A percentile compares a stretch with the other conserved stretches of the same genome.
These are phyloP conservation scores for Amia ocellicauda DNA, from an alignment of 2,113 vertebrate genomes.

Conservation along the genomic window DNA sequence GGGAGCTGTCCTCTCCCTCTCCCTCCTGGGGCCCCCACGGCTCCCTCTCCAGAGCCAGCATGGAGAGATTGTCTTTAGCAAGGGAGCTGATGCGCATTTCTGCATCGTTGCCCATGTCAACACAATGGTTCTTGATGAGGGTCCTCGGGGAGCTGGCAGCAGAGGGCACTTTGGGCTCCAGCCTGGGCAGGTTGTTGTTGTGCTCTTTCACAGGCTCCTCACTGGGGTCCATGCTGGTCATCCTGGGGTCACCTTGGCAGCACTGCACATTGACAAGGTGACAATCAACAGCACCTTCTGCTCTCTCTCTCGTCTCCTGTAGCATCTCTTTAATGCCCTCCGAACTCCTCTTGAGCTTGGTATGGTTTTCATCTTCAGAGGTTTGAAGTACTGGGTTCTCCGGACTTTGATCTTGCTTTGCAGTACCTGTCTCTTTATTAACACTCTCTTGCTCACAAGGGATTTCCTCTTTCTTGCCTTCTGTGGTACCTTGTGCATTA, in stretches of 20 bases:
- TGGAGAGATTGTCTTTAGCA: background rate
- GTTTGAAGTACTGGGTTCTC: background rate
- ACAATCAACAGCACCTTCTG: background rate
- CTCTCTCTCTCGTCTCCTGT: too few species aligned
- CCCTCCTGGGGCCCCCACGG: constrained; percentile 2
- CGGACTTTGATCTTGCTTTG: background rate
- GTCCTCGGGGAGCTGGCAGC: constrained; percentile 26
- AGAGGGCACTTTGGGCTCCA: constrained; percentile 17
- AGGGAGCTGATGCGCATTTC: constrained; percentile 12
- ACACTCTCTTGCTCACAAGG: background rate
- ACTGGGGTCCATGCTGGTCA: constrained; percentile 2
- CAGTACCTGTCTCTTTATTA: background rate
- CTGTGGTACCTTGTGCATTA: too few species aligned
- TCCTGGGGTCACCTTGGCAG: constrained; percentile 43
- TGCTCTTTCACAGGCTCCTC: constrained; percentile 26
- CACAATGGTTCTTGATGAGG: constrained; percentile 28
- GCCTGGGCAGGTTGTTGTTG: constrained; percentile 60
- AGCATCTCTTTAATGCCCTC: background rate
- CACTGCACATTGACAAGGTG: constrained; percentile 42
- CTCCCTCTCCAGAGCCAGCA: background rate
- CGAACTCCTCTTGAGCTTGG: background rate
- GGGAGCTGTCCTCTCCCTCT: constrained; percentile 35
- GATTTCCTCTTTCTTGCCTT: too few species aligned
- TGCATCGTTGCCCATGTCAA: constrained; percentile 38
- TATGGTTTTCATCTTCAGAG: too few species aligned